phyloP scores from a whole-genome alignment of 2,888 invertebrate genomes.

The Hyalella azteca region DNA sequence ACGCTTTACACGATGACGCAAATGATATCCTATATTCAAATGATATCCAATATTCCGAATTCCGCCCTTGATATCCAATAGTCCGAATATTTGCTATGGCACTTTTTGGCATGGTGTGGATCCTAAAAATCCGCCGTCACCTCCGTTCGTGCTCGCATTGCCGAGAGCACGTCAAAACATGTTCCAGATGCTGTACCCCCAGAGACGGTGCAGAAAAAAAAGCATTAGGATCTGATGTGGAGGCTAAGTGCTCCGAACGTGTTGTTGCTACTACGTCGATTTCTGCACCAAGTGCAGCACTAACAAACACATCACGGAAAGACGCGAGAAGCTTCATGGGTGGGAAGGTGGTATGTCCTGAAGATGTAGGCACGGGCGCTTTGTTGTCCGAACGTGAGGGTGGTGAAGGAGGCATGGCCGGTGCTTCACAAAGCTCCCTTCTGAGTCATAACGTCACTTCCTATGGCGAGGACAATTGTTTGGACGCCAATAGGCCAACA shows the following conservation, averaged over 20 bases:
- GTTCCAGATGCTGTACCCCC: constrained; percentile 40
- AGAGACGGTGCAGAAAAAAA: background rate
- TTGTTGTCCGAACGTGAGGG: background rate
- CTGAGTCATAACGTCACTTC: constrained; percentile 6
- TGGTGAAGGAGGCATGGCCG: background rate
- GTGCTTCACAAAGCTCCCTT: background rate
- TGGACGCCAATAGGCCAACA: background rate
- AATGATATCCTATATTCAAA: too few species aligned
- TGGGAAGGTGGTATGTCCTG: background rate
- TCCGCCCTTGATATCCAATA: background rate
- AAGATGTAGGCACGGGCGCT: background rate
- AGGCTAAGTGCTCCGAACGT: background rate
- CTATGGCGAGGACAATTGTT: background rate
- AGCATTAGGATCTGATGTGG: background rate
- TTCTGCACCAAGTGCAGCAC: background rate
- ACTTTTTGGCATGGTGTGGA: constrained; percentile 85
- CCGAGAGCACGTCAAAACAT: constrained; percentile 46
- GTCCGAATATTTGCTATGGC: constrained; percentile 69
- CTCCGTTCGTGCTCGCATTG: constrained; percentile 52
- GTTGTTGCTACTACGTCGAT: background rate
- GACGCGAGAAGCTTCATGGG: background rate
- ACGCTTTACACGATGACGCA: too few species aligned
- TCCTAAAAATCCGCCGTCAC: constrained; percentile 73
- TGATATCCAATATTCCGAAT: too few species aligned
- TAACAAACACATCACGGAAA: background rate